phyloP scores from a whole-genome alignment of 2,113 vertebrate genomes.

The Toxotes chatareus region DNA sequence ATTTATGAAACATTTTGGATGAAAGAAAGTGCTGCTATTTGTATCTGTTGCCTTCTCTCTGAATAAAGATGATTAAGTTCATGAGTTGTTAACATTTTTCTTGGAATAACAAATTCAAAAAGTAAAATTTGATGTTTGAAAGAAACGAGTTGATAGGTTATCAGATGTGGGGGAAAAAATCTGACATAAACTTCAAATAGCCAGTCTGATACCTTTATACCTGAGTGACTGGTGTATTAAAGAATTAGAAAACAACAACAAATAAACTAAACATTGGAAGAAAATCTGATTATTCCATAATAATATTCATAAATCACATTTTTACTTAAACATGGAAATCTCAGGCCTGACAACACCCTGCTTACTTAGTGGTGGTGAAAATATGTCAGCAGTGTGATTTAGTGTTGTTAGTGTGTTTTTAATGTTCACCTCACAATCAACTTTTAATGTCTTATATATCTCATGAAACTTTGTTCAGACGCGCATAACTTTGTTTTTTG shows the following conservation, averaged over 20 bases:
- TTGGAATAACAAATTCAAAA: neutral
- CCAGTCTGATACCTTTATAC: neutral
- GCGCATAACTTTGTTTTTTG: neutral
- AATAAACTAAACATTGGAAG: neutral
- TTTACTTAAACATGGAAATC: neutral
- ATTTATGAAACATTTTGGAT: slow-evolving; percentile 7
- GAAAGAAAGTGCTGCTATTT: slow-evolving; percentile 3
- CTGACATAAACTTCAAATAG: neutral
- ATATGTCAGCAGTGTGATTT: neutral
- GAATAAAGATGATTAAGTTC: slow-evolving; percentile 56
- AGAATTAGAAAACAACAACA: slow-evolving; percentile 2
- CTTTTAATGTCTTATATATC: neutral
- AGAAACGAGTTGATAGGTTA: neutral
- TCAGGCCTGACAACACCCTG: neutral
- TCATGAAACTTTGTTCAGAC: neutral
- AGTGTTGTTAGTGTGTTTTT: neutral
- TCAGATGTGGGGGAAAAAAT: neutral
- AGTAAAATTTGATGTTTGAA: neutral
- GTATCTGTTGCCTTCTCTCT: neutral
- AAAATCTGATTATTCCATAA: neutral
- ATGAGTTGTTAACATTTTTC: slow-evolving; percentile 14
- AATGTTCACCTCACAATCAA: neutral
- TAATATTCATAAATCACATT: neutral
- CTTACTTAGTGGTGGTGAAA: neutral
- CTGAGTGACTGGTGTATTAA: neutral